Conservation (phyloP, 2,113 vertebrate genomes). For the Phyllostomus hastatus region DNA sequence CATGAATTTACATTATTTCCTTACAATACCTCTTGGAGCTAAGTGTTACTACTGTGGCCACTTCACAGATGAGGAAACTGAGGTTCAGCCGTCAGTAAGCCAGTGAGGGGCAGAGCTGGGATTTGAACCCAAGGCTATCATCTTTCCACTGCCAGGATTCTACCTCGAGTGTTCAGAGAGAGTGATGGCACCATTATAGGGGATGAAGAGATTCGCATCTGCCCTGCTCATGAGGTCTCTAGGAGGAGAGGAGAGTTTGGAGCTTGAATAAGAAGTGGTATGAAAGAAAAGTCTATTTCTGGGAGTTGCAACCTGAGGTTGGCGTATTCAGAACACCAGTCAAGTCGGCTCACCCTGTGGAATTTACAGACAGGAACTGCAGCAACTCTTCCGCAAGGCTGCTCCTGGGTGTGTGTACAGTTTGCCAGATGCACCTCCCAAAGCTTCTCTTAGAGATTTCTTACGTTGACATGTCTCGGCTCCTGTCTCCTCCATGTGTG, state of each 20-base stretch:
- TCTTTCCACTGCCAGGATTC: background rate
- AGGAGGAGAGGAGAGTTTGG: background rate
- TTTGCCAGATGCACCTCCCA: slow-evolving; percentile 13
- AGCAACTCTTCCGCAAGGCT: background rate
- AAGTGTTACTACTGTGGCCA: background rate
- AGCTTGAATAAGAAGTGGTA: background rate
- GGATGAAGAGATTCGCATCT: background rate
- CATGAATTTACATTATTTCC: background rate
- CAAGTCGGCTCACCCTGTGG: background rate
- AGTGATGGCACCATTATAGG: accelerated
- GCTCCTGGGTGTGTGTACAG: background rate
- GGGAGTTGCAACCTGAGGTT: background rate
- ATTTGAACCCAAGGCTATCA: background rate
- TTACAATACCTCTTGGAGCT: background rate
- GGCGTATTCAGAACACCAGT: background rate
- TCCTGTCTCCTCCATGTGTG: background rate
- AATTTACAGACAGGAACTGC: slow-evolving; percentile 38
- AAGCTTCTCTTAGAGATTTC: background rate
- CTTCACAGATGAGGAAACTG: background rate
- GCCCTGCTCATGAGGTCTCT: background rate
- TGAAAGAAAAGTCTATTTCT: slow-evolving; percentile 32
- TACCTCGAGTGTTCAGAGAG: background rate
- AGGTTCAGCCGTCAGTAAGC: background rate
- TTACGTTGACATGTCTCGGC: background rate
- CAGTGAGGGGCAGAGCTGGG: background rate